phyloP scores from a whole-genome alignment of 2,797 vertebrate species.

The Coranthus polyacanthus region DNA sequence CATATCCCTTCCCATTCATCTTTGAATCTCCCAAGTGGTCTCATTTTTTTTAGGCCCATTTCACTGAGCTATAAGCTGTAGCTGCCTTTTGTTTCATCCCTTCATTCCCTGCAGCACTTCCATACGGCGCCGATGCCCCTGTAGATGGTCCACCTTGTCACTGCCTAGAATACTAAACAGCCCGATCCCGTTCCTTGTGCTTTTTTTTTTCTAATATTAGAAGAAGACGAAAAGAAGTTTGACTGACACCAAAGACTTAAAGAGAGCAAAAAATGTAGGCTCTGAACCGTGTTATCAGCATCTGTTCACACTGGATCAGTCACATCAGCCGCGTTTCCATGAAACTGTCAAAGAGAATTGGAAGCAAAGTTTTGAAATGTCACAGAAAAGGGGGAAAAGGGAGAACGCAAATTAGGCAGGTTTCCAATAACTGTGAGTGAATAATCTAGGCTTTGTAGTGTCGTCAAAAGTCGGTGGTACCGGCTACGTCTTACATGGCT shows the following conservation, averaged over 20 bases:
- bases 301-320: slow-evolving; percentile 22
- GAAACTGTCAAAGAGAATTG: too few relatives aligned
- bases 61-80: slow-evolving; percentile 14
- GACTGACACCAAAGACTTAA: slow-evolving; percentile 2
- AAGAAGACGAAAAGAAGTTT: slow-evolving; percentile 21
- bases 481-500: too few relatives aligned
- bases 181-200: slow-evolving; percentile 15
- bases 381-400: too few relatives aligned
- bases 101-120: slow-evolving; percentile 19
- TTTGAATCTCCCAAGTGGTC: too few relatives aligned
- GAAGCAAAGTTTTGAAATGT: too few relatives aligned
- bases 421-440: too few relatives aligned
- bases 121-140: slow-evolving; percentile 1
- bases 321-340: too few relatives aligned
- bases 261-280: slow-evolving; percentile 5
- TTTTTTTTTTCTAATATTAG: slow-evolving; percentile 36
- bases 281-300: slow-evolving; percentile 24
- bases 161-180: slow-evolving; percentile 33
- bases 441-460: too few relatives aligned
- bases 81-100: slow-evolving; percentile 13
- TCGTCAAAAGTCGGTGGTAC: too few relatives aligned
- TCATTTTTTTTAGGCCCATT: slow-evolving; percentile 3
- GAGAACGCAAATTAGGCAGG: too few relatives aligned
- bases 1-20: not conserved
- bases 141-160: slow-evolving; percentile 9